Base-by-base conservation (phyloP, 2,113 vertebrate species). In the Amazona vittata region DNA sequence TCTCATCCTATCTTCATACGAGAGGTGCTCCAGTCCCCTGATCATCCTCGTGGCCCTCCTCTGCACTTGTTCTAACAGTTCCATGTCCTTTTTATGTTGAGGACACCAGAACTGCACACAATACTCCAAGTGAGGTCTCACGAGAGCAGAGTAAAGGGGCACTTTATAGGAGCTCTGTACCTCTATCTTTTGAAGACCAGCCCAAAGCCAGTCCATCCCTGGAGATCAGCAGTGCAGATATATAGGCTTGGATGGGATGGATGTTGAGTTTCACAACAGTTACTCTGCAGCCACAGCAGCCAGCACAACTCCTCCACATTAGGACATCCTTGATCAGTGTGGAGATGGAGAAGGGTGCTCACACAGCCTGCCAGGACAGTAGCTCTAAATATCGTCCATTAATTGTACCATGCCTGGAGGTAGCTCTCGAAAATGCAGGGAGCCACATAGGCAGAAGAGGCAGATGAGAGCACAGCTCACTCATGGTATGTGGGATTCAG, bases 401-500 rank as follows among this genome's bases (percentile, higher is more conserved):
- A 68, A 52, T 64, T 43, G 52, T 5, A 16, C 37, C 47, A 4
- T 29, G 47, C 39, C 55, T 79, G 62, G 77, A 79, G 46, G 20
- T 71, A 64, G 69, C 60, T 86, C 47, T 71, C 78, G 65, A 65
- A 87, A 87, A 43, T 9, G 19, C 69, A 46, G 41, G 26, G 33
- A 94, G 69, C 57, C 83, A 84, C 1, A 2, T 3, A 71, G 77
- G 69, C 89, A 94, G 91, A 59, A 62, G 64, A 50, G 60, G 33
- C 83, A 60, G 86, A 70, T 21, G 53, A 59, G 64, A 84, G 35
- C 55, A 39, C 9, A 0, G 49, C 59, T 86, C 37, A 2, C 31
- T 63, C 0, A 0, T 24, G 39, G 17, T 25, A 3, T 6, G 11
- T 28, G 29, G 43, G 50, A 71, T 86, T 31, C 63, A 4, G 57